Evolutionary conservation across 2,797 vertebrate genomes (phyloP).

Genomic region (Paguma larvata): DNA sequence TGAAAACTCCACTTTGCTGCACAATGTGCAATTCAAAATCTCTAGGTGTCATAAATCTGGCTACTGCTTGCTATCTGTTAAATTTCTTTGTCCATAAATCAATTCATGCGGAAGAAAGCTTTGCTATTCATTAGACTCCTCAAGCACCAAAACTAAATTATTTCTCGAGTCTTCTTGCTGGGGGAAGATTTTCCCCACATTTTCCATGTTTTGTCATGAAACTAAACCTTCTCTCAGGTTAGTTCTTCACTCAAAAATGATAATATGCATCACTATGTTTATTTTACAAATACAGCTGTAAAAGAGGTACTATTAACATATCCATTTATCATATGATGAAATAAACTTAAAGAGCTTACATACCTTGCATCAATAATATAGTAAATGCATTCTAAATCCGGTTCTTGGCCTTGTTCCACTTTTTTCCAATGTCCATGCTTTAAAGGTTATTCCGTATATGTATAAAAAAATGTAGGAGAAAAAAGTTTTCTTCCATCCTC

Average conservation of each 20-base stretch:
- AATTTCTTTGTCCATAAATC: not conserved
- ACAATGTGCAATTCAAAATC: not conserved
- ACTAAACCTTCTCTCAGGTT: not conserved
- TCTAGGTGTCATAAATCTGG: not conserved
- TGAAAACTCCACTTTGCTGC: not conserved
- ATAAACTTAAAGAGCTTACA: not conserved
- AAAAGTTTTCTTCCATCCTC: not conserved
- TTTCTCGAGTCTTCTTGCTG: not conserved
- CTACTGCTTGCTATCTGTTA: not conserved
- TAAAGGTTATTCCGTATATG: not conserved
- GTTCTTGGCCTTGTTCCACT: not conserved
- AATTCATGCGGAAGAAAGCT: not conserved
- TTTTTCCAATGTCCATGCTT: not conserved
- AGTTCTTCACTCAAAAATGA: not conserved
- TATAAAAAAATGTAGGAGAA: not conserved
- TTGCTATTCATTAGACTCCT: not conserved
- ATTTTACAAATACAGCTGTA: not conserved
- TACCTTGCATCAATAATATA: not conserved
- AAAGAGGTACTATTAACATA: not conserved
- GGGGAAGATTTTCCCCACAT: not conserved
- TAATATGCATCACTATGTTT: not conserved
- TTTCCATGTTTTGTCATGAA: not conserved
- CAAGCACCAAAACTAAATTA: not conserved
- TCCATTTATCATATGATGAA: not conserved
- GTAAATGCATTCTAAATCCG: not conserved